A percentile compares a stretch with the other conserved stretches of the same genome.
These are phyloP conservation scores for Triops longicaudatus DNA, from an alignment of 1,140 invertebrate species.

Conservation along the genomic window DNA sequence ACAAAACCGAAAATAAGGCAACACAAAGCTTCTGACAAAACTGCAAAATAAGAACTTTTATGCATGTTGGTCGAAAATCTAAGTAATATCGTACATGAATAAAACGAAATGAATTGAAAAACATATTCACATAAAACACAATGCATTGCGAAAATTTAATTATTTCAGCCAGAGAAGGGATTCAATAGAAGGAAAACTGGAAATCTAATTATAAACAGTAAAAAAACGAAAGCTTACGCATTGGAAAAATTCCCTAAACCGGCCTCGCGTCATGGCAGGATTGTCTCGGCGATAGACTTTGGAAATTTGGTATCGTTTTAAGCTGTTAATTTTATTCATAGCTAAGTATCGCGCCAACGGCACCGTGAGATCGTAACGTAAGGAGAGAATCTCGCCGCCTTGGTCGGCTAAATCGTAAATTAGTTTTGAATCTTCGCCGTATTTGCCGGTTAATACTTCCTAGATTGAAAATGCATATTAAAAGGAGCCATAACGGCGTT, in stretches of 20 bases:
- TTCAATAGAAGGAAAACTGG: neutral
- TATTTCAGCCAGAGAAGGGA: too few species aligned
- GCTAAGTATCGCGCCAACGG: constrained; percentile 96
- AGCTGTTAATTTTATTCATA: constrained; percentile 90
- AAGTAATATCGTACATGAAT: too few species aligned
- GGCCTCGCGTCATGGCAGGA: constrained; percentile 88
- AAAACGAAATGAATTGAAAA: too few species aligned
- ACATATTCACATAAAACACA: too few species aligned
- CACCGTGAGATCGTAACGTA: constrained; percentile 85
- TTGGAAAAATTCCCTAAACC: constrained; percentile 98
- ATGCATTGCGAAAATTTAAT: too few species aligned
- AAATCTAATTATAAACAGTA: neutral
- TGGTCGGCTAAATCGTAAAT: constrained; percentile 98
- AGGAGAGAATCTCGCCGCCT: constrained; percentile 88
- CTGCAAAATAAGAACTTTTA: too few species aligned
- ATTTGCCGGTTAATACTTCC: constrained; percentile 97
- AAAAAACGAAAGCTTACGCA: constrained; percentile 65
- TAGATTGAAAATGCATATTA: constrained; percentile 40
- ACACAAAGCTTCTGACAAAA: too few species aligned
- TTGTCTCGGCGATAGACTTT: constrained; percentile 97
- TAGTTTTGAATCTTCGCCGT: constrained; percentile 98
- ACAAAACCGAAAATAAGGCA: too few species aligned
- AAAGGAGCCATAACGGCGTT: neutral
- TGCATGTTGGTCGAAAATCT: too few species aligned
- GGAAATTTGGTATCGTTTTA: constrained; percentile 90